Percentiles rank a stretch among this genome's conserved stretches.
phyloP scores from a whole-genome alignment of 2,113 vertebrate species.

The Catharus minimus region DNA sequence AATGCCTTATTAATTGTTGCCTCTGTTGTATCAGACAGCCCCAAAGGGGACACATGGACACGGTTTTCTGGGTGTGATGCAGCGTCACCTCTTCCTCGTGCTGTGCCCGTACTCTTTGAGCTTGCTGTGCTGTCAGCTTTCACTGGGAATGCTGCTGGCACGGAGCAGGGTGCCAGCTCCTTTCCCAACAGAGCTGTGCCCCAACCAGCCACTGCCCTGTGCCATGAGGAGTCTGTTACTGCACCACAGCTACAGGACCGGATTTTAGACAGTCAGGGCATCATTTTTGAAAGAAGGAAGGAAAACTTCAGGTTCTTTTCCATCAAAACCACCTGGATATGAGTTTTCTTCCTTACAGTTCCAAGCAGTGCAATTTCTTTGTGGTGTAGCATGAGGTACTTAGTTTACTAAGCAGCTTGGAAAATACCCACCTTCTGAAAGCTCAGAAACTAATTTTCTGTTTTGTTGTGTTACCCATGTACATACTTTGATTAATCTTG shows the following conservation, averaged over 20 bases:
- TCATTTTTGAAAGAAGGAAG: not conserved
- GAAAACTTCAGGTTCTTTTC: not conserved
- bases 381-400: not conserved
- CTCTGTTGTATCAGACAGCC: not conserved
- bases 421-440: not conserved
- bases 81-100: not conserved
- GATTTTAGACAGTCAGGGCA: not conserved
- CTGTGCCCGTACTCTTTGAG: rapidly evolving
- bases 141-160: not conserved
- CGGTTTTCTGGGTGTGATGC: not conserved
- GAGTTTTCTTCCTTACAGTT: not conserved
- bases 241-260: not conserved
- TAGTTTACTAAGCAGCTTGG: not conserved
- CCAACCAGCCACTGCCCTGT: rapidly evolving
- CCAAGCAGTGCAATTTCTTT: not conserved
- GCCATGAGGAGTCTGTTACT: not conserved
- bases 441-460: not conserved
- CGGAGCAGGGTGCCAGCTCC: not conserved
- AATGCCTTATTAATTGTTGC: not conserved
- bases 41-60: not conserved
- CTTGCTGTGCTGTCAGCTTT: not conserved
- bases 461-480: not conserved
- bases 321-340: not conserved
- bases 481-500: rapidly evolving
- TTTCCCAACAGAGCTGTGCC: not conserved